Percentiles rank a stretch among this genome's conserved stretches.
phyloP scores from a whole-genome alignment of 2,888 invertebrate genomes.

The Drosophila birchii region DNA sequence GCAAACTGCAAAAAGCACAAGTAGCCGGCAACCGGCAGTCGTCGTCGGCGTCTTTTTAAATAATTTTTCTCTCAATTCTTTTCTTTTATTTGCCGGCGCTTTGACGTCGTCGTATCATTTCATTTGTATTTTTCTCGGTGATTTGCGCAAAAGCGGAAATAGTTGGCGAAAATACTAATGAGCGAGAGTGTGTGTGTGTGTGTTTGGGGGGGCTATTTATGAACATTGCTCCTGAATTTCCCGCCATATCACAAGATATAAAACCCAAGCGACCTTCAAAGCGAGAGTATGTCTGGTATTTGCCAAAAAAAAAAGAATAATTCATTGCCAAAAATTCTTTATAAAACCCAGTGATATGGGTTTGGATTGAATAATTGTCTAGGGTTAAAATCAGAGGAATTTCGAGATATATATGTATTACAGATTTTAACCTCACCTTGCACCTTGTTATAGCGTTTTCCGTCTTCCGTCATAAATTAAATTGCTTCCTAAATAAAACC shows the following conservation, averaged over 20 bases:
- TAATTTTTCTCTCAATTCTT: slow-evolving; percentile 15
- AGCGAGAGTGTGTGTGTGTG: background rate
- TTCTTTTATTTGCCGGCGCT: slow-evolving; percentile 51
- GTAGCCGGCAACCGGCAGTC: slow-evolving; percentile 61
- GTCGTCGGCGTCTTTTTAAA: background rate
- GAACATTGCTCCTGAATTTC: slow-evolving; percentile 6
- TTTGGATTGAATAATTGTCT: slow-evolving; percentile 22
- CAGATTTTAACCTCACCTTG: slow-evolving; percentile 5
- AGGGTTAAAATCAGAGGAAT: background rate
- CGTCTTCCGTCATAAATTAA: slow-evolving; percentile 39
- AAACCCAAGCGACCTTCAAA: slow-evolving; percentile 49
- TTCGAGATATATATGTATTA: slow-evolving; percentile 9
- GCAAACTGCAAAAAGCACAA: slow-evolving; percentile 44
- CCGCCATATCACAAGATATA: slow-evolving; percentile 46
- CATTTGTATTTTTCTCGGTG: slow-evolving; percentile 30
- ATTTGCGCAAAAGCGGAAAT: slow-evolving; percentile 74
- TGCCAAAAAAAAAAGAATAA: slow-evolving; percentile 41
- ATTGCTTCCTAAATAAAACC: slow-evolving; percentile 29
- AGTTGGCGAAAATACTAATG: slow-evolving; percentile 57
- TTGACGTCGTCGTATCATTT: slow-evolving; percentile 41
- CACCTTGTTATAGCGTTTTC: background rate
- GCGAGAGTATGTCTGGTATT: slow-evolving; percentile 18
- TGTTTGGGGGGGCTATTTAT: slow-evolving; percentile 19
- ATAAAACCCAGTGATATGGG: background rate
- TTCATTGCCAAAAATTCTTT: slow-evolving; percentile 49